Base-by-base conservation (phyloP, 2,113 vertebrate species). In the Martes martes region DNA sequence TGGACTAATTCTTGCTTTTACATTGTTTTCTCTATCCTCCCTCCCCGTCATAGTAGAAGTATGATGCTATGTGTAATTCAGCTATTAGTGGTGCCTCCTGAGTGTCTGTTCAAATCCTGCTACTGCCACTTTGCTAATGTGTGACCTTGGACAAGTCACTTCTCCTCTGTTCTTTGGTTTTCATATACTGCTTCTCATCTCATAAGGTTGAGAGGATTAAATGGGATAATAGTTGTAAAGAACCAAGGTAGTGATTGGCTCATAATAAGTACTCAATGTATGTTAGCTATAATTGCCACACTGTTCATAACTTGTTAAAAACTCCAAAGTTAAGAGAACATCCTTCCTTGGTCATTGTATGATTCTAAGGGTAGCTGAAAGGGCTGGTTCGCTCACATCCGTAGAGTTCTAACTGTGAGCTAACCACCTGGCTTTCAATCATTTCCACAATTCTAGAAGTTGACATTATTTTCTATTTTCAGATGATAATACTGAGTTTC, bases 381-480 rank as follows among this genome's bases (percentile, higher is more conserved):
- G n/a, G 33, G 1, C 55, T 47, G 14, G 39, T 80, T 80, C 14
- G 14, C 16, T 73, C 26, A 63, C 9, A 21, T 47, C 31, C 31
- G 67, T 76, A 36, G 55, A 39, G 4, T 47, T 80, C 11, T 80
- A 82, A 52, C 39, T 90, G 23, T 3, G 11, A 87, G 55, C 18
- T 93, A 39, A n/a, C 9, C 5, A 21, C 28, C 86, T 87, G n/a
- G 4, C 1, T 21, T 57, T 94, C 36, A 47, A 33, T 67, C 42
- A 85, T 96, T 88, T 47, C 24, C 91, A 23, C 65, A 88, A 65
- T 7, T 28, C 31, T 61, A 21, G 52, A 19, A 59, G 26, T 50
- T 74, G 61, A n/a, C 50, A 67, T 47, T 14, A 31, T 93, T 88
- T 93, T 73, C 86, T 96, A 14, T 39, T 84, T 93, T n/a, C 39